A percentile compares a stretch with the other conserved stretches of the same genome.
phyloP scores from a whole-genome alignment of 2,888 invertebrate species.

The Cerceris rybyensis region DNA sequence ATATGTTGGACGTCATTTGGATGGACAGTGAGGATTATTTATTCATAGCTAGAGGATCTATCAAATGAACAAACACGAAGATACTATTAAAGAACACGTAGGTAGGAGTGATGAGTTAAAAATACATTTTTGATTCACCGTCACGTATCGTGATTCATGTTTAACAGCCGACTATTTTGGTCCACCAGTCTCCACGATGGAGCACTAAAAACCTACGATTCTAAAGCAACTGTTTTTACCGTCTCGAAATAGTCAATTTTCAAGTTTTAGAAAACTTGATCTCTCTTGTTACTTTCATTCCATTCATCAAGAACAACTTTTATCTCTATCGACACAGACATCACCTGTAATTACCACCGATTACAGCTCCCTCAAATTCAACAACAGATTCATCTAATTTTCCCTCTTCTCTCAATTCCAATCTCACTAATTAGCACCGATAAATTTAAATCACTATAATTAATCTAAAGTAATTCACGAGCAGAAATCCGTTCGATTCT shows the following conservation, averaged over 20 bases:
- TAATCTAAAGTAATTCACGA: constrained; percentile 8
- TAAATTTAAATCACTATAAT: not conserved
- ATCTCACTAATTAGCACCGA: not conserved
- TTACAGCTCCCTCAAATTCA: too few relatives aligned
- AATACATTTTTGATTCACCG: constrained; percentile 22
- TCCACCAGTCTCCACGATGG: not conserved
- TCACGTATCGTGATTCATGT: not conserved
- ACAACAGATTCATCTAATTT: not conserved
- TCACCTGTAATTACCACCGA: too few relatives aligned
- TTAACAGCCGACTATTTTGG: constrained; percentile 9
- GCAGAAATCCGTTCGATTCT: constrained; percentile 5
- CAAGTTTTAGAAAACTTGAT: too few relatives aligned
- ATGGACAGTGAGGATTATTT: not conserved
- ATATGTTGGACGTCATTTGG: too few relatives aligned
- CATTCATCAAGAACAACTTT: too few relatives aligned
- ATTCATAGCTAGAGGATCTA: not conserved
- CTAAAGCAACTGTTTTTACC: not conserved
- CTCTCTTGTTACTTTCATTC: too few relatives aligned
- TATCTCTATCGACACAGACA: too few relatives aligned
- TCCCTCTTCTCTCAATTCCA: not conserved
- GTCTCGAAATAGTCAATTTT: not conserved
- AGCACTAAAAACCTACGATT: not conserved
- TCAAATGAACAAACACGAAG: not conserved
- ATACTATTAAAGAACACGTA: not conserved
- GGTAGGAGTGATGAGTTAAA: constrained; percentile 16